Conservation (phyloP, 2,113 vertebrate species). For the Chaetodon auriga region DNA sequence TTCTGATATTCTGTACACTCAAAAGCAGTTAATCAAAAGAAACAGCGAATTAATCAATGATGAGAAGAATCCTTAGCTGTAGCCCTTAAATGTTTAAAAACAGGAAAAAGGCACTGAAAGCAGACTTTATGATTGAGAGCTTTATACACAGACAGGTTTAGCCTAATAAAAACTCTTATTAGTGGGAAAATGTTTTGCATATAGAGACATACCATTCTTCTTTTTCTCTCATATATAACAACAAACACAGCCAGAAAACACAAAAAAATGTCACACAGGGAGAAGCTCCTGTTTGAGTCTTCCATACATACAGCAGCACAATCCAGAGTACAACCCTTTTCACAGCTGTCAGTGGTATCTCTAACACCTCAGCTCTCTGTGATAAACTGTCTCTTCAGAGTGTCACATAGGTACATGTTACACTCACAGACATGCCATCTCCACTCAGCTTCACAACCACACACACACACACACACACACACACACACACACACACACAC, state of each 20-base stretch:
- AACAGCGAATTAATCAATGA: too few relatives aligned
- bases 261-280: not conserved
- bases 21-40: too few relatives aligned
- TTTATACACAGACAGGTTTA: too few relatives aligned
- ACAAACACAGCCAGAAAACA: not conserved
- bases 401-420: conserved; percentile 51
- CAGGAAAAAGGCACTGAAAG: not conserved
- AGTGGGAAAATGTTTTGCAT: not conserved
- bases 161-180: not conserved
- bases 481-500: conserved; percentile 5
- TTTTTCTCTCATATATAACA: not conserved
- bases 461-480: conserved; percentile 1
- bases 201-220: not conserved
- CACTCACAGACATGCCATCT: conserved; percentile 41
- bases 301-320: not conserved
- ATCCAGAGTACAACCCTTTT: conserved; percentile 7
- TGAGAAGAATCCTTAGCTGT: too few relatives aligned
- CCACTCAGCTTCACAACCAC: conserved; percentile 30
- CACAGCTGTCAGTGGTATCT: conserved; percentile 47
- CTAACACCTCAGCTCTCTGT: conserved; percentile 48
- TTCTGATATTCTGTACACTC: too few relatives aligned
- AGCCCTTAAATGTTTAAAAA: too few relatives aligned
- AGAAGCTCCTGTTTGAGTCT: not conserved
- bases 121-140: not conserved
- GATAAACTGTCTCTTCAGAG: conserved; percentile 52